These are phyloP conservation scores for Polypterus senegalus DNA, from an alignment of 2,113 vertebrate genomes.

Conservation along the genomic window DNA sequence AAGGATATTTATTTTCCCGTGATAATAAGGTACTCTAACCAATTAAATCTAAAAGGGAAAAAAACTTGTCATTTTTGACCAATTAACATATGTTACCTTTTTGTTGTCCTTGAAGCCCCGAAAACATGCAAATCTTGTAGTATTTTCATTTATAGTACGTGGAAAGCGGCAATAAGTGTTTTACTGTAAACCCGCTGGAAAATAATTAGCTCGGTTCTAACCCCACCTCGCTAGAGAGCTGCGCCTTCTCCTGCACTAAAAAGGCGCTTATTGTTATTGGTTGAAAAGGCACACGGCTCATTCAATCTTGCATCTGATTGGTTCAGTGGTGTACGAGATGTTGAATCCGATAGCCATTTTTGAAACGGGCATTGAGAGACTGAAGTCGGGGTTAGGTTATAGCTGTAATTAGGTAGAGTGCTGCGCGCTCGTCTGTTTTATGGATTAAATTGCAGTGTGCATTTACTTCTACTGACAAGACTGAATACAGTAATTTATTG, in stretches of 20 bases:
- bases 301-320: constrained; percentile 34
- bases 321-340: constrained; percentile 8
- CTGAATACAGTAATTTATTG: too few relatives aligned
- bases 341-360: constrained; percentile 30
- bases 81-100: constrained; percentile 36
- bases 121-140: constrained; percentile 38
- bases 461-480: too few relatives aligned
- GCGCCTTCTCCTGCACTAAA: constrained; percentile 21
- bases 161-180: constrained; percentile 29
- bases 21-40: constrained; percentile 1
- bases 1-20: constrained; percentile 4
- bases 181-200: constrained; percentile 23
- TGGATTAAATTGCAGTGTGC: background rate
- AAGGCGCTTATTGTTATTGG: constrained; percentile 28
- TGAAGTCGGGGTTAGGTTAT: constrained; percentile 17
- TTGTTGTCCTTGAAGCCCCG: constrained; percentile 31
- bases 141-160: constrained; percentile 33
- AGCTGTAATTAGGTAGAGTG: constrained; percentile 44
- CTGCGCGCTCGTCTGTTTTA: constrained; percentile 27
- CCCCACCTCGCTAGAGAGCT: constrained; percentile 16
- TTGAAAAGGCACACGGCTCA: constrained; percentile 18
- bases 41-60: background rate
- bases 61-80: too few relatives aligned
- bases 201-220: constrained; percentile 20
- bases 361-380: constrained; percentile 29